Evolutionary conservation across 1,140 invertebrate genomes (phyloP).

Genomic region (Proctacanthus coquilletti): DNA sequence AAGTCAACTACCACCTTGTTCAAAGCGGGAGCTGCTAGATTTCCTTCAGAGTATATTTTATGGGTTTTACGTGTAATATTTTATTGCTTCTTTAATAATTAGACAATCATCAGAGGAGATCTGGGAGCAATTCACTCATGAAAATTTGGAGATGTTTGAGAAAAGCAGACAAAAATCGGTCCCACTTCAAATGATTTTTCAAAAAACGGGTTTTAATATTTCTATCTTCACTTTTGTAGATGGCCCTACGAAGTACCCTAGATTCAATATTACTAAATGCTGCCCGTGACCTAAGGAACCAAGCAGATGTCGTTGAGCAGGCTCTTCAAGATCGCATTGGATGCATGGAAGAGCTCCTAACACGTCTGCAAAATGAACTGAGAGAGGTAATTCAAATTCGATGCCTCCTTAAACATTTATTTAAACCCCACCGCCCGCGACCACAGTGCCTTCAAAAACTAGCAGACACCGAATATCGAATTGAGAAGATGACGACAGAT

Average conservation of each 20-base stretch:
- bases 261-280: conserved; percentile 45
- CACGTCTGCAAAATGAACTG: conserved; percentile 49
- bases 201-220: not conserved
- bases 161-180: conserved; percentile 42
- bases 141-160: conserved; percentile 44
- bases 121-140: conserved; percentile 53
- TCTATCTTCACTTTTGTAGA: conserved; percentile 3
- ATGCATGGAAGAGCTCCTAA: conserved; percentile 46
- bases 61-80: not conserved
- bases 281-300: conserved; percentile 50
- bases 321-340: conserved; percentile 46
- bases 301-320: conserved; percentile 54
- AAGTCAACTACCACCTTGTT: conserved; percentile 47
- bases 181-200: not conserved
- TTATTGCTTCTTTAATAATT: not conserved
- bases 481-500: conserved; percentile 40
- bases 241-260: conserved; percentile 41
- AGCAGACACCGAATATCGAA: conserved; percentile 51
- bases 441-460: conserved; percentile 45
- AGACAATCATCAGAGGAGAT: conserved; percentile 49
- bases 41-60: conserved; percentile 40
- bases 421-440: no score
- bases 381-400: conserved; percentile 37
- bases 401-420: conserved; percentile 1
- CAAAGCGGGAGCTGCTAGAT: conserved; percentile 49